phyloP scores from a whole-genome alignment of 2,113 vertebrate genomes.

The Mola mola region DNA sequence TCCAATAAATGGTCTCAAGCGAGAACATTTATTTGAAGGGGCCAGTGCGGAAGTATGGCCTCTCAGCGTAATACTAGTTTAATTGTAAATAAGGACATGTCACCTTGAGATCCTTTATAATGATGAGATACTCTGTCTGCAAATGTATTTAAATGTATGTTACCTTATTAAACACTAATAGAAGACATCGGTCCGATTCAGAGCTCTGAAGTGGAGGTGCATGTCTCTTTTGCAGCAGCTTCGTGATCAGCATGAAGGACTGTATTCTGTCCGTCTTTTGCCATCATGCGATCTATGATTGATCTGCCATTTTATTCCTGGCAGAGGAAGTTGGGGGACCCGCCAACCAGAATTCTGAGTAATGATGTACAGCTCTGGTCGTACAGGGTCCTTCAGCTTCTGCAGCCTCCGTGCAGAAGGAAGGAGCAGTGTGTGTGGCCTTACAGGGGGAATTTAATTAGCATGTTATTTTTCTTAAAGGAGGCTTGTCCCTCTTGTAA shows the following conservation, averaged over 20 bases:
- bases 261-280: constrained; percentile 24
- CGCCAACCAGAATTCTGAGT: constrained; percentile 65
- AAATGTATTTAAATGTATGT: background rate
- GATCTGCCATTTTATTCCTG: constrained; percentile 69
- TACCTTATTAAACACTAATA: background rate
- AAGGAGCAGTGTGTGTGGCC: constrained; percentile 9
- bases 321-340: constrained; percentile 62
- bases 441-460: constrained; percentile 64
- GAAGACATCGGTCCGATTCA: background rate
- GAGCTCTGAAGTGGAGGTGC: background rate
- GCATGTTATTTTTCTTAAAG: constrained; percentile 14
- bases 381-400: constrained; percentile 37
- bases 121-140: background rate
- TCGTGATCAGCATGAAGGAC: constrained; percentile 20
- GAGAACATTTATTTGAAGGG: no score
- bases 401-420: constrained; percentile 12
- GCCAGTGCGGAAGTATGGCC: no score
- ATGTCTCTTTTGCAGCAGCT: constrained; percentile 18
- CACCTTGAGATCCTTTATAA: background rate
- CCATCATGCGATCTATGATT: constrained; percentile 55
- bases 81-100: background rate
- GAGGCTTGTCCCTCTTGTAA: constrained; percentile 44
- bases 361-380: constrained; percentile 61
- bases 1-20: no score
- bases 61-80: background rate